These are phyloP conservation scores for Hipparchia semele DNA, from an alignment of 2,888 invertebrate species.

Conservation along the genomic window DNA sequence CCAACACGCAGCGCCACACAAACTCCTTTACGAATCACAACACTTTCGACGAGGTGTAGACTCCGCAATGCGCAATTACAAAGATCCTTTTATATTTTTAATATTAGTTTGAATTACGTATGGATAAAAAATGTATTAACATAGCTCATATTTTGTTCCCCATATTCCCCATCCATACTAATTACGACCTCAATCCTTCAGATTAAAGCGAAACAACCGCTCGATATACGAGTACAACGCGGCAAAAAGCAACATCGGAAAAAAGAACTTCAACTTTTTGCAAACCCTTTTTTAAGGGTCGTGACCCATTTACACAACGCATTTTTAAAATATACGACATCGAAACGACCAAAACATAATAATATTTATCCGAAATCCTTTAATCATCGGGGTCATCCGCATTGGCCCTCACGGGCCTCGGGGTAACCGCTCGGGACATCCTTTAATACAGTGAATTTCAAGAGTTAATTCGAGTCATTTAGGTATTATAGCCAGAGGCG, in stretches of 20 bases:
- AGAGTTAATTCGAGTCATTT: no score
- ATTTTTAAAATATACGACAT: background rate
- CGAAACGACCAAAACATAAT: background rate
- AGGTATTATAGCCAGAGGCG: no score
- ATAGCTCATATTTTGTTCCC: background rate
- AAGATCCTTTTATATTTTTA: no score
- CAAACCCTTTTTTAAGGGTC: conserved; percentile 20
- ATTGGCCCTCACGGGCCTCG: no score
- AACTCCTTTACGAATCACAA: no score
- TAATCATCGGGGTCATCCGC: no score
- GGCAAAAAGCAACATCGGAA: conserved; percentile 24
- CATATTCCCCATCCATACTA: background rate
- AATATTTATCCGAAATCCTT: background rate
- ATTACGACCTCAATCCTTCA: background rate
- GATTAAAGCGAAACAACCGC: conserved; percentile 2
- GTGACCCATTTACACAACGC: conserved; percentile 6
- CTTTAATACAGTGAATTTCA: no score
- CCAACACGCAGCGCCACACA: no score
- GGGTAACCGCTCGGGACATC: no score
- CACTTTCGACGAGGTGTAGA: no score
- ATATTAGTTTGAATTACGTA: background rate
- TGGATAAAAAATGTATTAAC: background rate
- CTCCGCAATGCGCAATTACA: no score
- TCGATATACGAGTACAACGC: conserved; percentile 1
- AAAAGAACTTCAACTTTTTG: conserved; percentile 26